phyloP scores from a whole-genome alignment of 2,888 invertebrate genomes.

The Brachynemurus nebulosus region DNA sequence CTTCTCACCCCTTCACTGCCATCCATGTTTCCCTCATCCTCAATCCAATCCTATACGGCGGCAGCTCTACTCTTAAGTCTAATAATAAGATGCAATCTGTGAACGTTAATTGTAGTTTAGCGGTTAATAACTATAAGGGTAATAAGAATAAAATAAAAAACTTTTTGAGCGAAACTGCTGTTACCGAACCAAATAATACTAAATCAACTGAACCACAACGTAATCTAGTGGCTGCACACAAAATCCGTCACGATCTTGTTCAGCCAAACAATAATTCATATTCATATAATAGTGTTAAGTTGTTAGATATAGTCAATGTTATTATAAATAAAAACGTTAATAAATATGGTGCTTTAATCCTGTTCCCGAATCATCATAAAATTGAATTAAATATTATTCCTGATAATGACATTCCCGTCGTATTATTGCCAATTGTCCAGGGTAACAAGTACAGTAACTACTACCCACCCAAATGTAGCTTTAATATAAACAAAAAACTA shows the following conservation, averaged over 20 bases:
- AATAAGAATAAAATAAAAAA: constrained; percentile 44
- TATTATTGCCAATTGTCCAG: constrained; percentile 11
- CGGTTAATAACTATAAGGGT: constrained; percentile 37
- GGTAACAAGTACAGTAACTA: constrained; percentile 12
- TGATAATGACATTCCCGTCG: constrained; percentile 12
- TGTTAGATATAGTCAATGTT: constrained; percentile 24
- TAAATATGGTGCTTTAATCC: constrained; percentile 33
- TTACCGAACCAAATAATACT: constrained; percentile 33
- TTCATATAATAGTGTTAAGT: constrained; percentile 23
- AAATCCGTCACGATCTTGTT: background rate
- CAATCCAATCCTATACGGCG: constrained; percentile 36
- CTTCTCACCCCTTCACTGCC: constrained; percentile 30
- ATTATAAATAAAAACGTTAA: constrained; percentile 23
- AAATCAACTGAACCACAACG: constrained; percentile 32
- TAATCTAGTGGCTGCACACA: constrained; percentile 39
- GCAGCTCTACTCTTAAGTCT: constrained; percentile 46
- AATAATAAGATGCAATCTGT: constrained; percentile 54
- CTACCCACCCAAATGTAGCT: constrained; percentile 11
- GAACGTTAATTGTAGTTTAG: constrained; percentile 45
- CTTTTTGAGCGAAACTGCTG: constrained; percentile 45
- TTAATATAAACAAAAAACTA: constrained; percentile 6
- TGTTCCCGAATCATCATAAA: constrained; percentile 8
- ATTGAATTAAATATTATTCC: constrained; percentile 6
- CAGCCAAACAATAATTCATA: constrained; percentile 9
- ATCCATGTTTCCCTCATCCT: constrained; percentile 10